Percentiles rank a stretch among this genome's conserved stretches.
phyloP scores from a whole-genome alignment of 2,888 invertebrate genomes.

The Ormia ochracea region DNA sequence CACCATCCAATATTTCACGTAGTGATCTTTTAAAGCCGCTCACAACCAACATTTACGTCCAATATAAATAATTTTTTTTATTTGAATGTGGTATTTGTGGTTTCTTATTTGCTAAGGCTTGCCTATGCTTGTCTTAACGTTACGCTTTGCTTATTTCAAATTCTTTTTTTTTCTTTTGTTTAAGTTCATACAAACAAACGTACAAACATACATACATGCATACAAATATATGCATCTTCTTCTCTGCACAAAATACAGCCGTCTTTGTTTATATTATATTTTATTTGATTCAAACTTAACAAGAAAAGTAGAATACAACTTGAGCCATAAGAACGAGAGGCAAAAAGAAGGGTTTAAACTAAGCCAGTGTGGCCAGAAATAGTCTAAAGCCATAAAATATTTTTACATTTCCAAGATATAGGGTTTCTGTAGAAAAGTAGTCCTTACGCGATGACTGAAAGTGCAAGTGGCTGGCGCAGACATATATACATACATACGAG shows the following conservation, averaged over 20 bases:
- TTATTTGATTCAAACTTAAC: constrained; percentile 24
- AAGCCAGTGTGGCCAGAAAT: neutral
- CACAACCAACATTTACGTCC: neutral
- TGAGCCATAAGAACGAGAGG: neutral
- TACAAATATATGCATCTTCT: constrained; percentile 10
- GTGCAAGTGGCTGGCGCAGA: too few species aligned
- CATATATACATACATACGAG: too few species aligned
- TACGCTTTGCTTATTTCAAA: constrained; percentile 49
- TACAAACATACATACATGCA: too few species aligned
- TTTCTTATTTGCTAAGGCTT: constrained; percentile 26
- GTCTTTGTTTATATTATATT: constrained; percentile 19
- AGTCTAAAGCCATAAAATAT: neutral
- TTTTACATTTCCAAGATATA: neutral
- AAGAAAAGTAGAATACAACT: neutral
- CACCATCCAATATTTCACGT: too few species aligned
- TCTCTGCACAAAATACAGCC: constrained; percentile 2
- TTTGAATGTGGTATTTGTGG: constrained; percentile 13
- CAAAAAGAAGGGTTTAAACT: constrained; percentile 25
- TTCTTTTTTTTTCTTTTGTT: constrained; percentile 7
- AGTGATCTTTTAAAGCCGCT: neutral
- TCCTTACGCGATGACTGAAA: too few species aligned
- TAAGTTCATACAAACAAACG: too few species aligned
- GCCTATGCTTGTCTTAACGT: constrained; percentile 22
- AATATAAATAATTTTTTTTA: constrained; percentile 14
- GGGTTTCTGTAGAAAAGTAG: too few species aligned